These are phyloP conservation scores for Zaprionus inermis DNA, from an alignment of 1,140 invertebrate species.

Conservation along the genomic window DNA sequence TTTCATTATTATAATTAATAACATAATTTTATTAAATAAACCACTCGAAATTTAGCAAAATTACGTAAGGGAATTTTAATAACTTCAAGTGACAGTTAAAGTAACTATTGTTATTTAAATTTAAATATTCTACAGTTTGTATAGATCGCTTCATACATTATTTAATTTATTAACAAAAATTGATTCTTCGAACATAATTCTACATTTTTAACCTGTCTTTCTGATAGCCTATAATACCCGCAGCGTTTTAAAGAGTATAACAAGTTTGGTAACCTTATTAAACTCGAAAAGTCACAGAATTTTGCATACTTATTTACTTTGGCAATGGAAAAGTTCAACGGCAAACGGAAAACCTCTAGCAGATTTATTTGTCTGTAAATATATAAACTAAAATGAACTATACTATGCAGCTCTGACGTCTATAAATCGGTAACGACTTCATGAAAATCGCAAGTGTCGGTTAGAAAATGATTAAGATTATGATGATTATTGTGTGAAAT, in stretches of 20 bases:
- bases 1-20: background rate
- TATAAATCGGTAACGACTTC: background rate
- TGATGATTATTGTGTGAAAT: background rate
- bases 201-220: background rate
- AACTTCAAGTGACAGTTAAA: background rate
- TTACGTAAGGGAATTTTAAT: background rate
- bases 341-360: slow-evolving; percentile 37
- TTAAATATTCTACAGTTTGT: background rate
- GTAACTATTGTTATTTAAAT: background rate
- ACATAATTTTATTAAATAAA: background rate
- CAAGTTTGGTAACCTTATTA: slow-evolving; percentile 13
- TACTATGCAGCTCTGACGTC: background rate
- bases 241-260: background rate
- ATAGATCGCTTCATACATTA: background rate
- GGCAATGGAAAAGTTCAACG: slow-evolving; percentile 54
- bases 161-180: background rate
- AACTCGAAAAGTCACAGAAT: slow-evolving; percentile 15
- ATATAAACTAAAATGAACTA: background rate
- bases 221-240: background rate
- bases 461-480: slow-evolving; percentile 14
- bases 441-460: slow-evolving; percentile 15
- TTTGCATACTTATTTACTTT: slow-evolving; percentile 50
- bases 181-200: background rate
- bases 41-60: background rate
- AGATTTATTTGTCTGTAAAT: background rate